Percentiles rank a stretch among this genome's conserved stretches.
These are phyloP conservation scores for Tenebrosternarchus preto DNA, from an alignment of 2,113 vertebrate genomes.

Conservation along the genomic window DNA sequence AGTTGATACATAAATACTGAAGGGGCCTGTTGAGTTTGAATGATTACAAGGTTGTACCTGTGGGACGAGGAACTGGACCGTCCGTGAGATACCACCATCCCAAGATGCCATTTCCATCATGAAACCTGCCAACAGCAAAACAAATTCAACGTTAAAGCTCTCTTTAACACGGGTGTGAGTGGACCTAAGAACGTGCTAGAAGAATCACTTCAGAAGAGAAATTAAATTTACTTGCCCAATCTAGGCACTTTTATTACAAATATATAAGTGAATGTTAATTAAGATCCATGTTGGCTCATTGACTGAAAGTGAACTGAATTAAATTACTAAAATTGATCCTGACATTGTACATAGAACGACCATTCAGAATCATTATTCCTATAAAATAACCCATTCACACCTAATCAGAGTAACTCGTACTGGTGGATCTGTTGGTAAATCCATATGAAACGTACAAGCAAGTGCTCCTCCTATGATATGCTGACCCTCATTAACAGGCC, in stretches of 20 bases:
- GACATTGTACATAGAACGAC: too few relatives aligned
- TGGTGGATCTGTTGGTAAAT: neutral
- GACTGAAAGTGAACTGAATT: neutral
- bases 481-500: constrained; percentile 8
- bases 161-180: too few relatives aligned
- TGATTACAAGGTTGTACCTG: constrained; percentile 74
- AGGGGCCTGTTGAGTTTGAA: neutral
- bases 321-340: neutral
- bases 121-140: constrained; percentile 79
- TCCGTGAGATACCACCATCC: constrained; percentile 96
- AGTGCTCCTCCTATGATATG: neutral
- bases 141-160: neutral
- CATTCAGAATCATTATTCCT: neutral
- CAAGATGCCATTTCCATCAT: constrained; percentile 99
- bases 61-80: constrained; percentile 95
- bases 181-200: too few relatives aligned
- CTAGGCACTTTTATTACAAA: neutral
- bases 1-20: neutral
- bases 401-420: neutral
- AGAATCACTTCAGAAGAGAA: too few relatives aligned
- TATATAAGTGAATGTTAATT: neutral
- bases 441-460: neutral
- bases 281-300: neutral
- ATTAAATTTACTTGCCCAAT: too few relatives aligned
- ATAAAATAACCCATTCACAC: neutral